phyloP scores from a whole-genome alignment of 2,888 invertebrate genomes.

The Boloria euphrosyne region DNA sequence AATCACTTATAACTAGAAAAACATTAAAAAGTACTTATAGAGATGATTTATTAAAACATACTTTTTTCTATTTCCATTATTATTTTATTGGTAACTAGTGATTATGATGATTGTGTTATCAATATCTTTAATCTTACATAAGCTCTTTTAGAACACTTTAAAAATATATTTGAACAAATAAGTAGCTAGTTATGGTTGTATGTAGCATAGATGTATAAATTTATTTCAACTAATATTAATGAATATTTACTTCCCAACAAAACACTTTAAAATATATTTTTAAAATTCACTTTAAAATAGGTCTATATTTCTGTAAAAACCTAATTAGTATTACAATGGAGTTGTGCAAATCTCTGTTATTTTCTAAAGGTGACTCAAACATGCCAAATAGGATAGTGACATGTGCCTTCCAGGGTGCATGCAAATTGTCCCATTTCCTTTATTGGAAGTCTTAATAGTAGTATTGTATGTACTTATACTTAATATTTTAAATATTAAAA shows the following conservation, averaged over 20 bases:
- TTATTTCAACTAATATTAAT: background rate
- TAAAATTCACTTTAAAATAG: too few relatives aligned
- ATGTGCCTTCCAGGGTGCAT: slow-evolving; percentile 29
- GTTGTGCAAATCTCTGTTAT: slow-evolving; percentile 21
- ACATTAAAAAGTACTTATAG: slow-evolving; percentile 1
- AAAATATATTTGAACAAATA: background rate
- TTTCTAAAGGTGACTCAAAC: slow-evolving; percentile 33
- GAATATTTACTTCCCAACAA: background rate
- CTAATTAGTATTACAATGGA: slow-evolving; percentile 18
- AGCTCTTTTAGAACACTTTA: slow-evolving; percentile 9
- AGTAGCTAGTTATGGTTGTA: too few relatives aligned
- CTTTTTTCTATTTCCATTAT: background rate
- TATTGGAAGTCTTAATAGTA: slow-evolving; percentile 13
- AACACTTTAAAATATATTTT: too few relatives aligned
- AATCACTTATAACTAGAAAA: slow-evolving; percentile 1
- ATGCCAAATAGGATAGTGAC: slow-evolving; percentile 32
- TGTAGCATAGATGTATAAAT: background rate
- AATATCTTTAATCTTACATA: slow-evolving; percentile 23
- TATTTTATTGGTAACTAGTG: slow-evolving; percentile 1
- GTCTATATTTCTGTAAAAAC: background rate
- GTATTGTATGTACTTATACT: slow-evolving; percentile 8
- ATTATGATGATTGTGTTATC: slow-evolving; percentile 14
- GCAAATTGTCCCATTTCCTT: slow-evolving; percentile 37
- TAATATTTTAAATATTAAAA: too few relatives aligned
- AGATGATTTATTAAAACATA: background rate